phyloP scores from a whole-genome alignment of 2,797 vertebrate genomes.

The Amblyopsis hoosieri region DNA sequence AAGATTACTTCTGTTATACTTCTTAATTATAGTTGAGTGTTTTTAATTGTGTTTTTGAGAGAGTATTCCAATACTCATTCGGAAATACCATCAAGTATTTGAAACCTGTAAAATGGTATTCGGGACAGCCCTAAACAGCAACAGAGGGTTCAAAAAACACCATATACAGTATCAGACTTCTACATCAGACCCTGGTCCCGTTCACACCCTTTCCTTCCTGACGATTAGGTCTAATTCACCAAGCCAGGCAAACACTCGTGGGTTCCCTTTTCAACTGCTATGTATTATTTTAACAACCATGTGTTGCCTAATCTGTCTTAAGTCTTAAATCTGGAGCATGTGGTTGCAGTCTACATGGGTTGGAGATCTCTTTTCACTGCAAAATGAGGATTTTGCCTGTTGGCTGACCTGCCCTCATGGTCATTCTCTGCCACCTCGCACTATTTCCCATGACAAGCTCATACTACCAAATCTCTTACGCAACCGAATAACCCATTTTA shows the following conservation, averaged over 20 bases:
- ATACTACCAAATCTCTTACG: constrained; percentile 63
- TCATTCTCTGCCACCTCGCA: constrained; percentile 15
- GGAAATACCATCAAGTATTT: too few species aligned
- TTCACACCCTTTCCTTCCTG: constrained; percentile 22
- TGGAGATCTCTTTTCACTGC: constrained; percentile 56
- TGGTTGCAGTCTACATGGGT: constrained; percentile 48
- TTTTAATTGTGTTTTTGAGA: too few species aligned
- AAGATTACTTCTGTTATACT: too few species aligned
- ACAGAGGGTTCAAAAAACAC: background rate
- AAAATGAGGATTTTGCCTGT: constrained; percentile 59
- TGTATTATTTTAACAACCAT: constrained; percentile 35
- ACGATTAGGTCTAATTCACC: background rate
- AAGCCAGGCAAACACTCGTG: background rate
- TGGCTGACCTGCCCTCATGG: constrained; percentile 41
- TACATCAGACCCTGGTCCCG: constrained; percentile 3
- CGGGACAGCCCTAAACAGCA: background rate
- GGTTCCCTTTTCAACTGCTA: constrained; percentile 12
- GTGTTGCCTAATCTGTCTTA: constrained; percentile 38
- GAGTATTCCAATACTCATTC: too few species aligned
- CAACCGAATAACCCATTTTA: constrained; percentile 72
- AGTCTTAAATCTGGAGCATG: constrained; percentile 54
- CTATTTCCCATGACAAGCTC: constrained; percentile 48
- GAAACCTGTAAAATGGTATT: too few species aligned
- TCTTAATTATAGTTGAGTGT: too few species aligned
- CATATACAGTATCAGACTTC: constrained; percentile 2